These are phyloP conservation scores for Forpus xanthops DNA, from an alignment of 2,797 vertebrate genomes.

Conservation along the genomic window DNA sequence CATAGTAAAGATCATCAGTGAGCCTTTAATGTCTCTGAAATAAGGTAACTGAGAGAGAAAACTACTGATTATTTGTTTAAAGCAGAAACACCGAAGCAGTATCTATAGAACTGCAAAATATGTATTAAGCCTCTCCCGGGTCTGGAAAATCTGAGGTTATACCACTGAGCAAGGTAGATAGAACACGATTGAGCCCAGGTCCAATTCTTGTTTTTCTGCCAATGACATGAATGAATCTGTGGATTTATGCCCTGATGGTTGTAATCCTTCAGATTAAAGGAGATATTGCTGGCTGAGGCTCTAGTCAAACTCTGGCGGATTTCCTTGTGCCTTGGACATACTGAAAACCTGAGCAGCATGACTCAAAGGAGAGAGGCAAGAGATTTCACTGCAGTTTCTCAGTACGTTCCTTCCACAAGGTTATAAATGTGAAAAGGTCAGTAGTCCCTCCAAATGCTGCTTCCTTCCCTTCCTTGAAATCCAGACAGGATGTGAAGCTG, in stretches of 20 bases:
- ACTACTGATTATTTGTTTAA: not conserved
- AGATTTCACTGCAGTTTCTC: not conserved
- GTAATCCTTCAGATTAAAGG: not conserved
- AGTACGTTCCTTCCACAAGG: not conserved
- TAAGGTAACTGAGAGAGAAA: not conserved
- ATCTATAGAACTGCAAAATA: not conserved
- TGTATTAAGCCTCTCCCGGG: not conserved
- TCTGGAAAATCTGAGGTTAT: not conserved
- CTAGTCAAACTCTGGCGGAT: not conserved
- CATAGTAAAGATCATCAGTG: not conserved
- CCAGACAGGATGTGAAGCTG: not conserved
- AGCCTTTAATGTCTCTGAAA: not conserved
- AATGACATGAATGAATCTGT: not conserved
- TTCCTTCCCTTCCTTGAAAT: not conserved
- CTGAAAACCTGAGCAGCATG: not conserved
- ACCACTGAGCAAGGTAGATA: not conserved
- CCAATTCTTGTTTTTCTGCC: not conserved
- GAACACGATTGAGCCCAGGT: not conserved
- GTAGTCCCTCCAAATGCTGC: rapidly evolving
- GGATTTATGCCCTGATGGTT: not conserved
- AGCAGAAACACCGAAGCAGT: not conserved
- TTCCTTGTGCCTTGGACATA: not conserved
- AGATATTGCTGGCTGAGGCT: not conserved
- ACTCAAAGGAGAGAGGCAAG: not conserved
- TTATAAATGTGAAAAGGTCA: not conserved